phyloP scores from a whole-genome alignment of 2,113 vertebrate genomes.

The Amphiprion ocellaris region DNA sequence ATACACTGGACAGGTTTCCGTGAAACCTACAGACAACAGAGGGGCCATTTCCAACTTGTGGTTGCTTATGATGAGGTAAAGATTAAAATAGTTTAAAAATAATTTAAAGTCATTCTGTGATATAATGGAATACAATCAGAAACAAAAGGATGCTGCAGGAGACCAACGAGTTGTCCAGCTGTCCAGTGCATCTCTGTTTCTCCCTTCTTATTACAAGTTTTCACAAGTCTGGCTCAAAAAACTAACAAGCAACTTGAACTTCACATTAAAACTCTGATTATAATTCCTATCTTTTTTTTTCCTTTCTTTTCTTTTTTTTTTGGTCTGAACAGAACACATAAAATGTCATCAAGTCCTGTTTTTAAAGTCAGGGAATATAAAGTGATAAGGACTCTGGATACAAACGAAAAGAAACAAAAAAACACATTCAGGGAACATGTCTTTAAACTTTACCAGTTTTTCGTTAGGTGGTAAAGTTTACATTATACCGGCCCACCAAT shows the following conservation, averaged over 20 bases:
- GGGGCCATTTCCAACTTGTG: slow-evolving; percentile 28
- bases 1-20: slow-evolving; percentile 77
- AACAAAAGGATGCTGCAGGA: slow-evolving; percentile 60
- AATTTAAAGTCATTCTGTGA: slow-evolving; percentile 62
- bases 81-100: slow-evolving; percentile 63
- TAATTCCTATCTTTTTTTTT: slow-evolving; percentile 77
- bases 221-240: slow-evolving; percentile 80
- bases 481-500: slow-evolving; percentile 84
- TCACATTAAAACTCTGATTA: slow-evolving; percentile 85
- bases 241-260: slow-evolving; percentile 80
- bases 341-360: slow-evolving; percentile 78
- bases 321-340: slow-evolving; percentile 90
- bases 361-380: slow-evolving; percentile 83
- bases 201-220: slow-evolving; percentile 81
- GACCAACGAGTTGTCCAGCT: slow-evolving; percentile 60
- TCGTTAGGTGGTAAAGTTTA: slow-evolving; percentile 71
- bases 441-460: slow-evolving; percentile 66
- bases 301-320: slow-evolving; percentile 84
- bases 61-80: slow-evolving; percentile 68
- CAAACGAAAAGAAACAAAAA: slow-evolving; percentile 65
- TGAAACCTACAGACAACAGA: slow-evolving; percentile 42
- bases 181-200: slow-evolving; percentile 81
- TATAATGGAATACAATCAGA: slow-evolving; percentile 67
- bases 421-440: slow-evolving; percentile 72
- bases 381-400: slow-evolving; percentile 85